These are phyloP conservation scores for Emydura subglobosa DNA, from an alignment of 2,113 vertebrate species.

Conservation along the genomic window DNA sequence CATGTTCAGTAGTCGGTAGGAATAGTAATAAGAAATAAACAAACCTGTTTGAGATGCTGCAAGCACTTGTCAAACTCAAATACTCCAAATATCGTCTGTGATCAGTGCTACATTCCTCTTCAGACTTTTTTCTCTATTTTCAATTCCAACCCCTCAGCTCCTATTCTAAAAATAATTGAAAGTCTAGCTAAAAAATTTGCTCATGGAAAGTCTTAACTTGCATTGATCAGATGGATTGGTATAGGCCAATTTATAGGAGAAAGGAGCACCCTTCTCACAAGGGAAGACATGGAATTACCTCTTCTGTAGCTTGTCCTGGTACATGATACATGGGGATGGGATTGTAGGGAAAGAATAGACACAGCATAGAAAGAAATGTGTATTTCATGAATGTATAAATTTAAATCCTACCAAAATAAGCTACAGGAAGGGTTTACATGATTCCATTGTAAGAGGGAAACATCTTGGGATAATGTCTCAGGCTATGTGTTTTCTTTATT, in stretches of 20 bases:
- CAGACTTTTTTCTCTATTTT: not conserved
- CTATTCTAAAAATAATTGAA: not conserved
- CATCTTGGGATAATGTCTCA: not conserved
- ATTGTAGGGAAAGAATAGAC: not conserved
- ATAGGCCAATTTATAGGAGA: not conserved
- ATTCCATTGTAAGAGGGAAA: not conserved
- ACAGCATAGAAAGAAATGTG: not conserved
- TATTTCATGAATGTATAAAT: not conserved
- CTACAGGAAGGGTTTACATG: not conserved
- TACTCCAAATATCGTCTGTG: not conserved
- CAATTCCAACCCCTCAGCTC: not conserved
- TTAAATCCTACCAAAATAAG: not conserved
- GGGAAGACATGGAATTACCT: not conserved
- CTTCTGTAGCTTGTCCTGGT: not conserved
- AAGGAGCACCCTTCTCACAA: not conserved
- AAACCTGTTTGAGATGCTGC: not conserved
- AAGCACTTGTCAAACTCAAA: not conserved
- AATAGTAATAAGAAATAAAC: not conserved
- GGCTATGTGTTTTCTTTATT: not conserved
- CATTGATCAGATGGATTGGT: not conserved
- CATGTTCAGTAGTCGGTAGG: not conserved
- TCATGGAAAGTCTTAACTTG: not conserved
- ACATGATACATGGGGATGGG: not conserved
- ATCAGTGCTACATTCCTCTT: not conserved
- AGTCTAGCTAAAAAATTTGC: not conserved